Percentiles rank a stretch among this genome's conserved stretches.
phyloP scores from a whole-genome alignment of 2,888 invertebrate species.

The Limnephilus marmoratus region DNA sequence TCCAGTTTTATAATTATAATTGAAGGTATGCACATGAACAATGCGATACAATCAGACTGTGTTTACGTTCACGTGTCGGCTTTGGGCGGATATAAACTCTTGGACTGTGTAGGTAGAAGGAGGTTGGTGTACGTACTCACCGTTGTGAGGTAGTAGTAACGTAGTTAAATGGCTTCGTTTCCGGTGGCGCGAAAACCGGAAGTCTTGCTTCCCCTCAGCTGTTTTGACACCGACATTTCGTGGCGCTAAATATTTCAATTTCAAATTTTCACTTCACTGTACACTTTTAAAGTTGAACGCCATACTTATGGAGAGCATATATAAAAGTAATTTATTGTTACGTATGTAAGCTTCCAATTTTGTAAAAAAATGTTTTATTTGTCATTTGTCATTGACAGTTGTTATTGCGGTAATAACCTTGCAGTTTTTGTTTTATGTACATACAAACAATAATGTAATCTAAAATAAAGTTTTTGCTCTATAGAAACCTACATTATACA shows the following conservation, averaged over 20 bases:
- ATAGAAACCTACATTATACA: too few relatives aligned
- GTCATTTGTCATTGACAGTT: too few relatives aligned
- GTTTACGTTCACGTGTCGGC: neutral
- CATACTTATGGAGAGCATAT: too few relatives aligned
- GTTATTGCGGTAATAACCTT: too few relatives aligned
- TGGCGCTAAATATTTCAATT: constrained; percentile 25
- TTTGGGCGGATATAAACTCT: neutral
- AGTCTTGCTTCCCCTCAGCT: constrained; percentile 58
- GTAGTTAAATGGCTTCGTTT: constrained; percentile 64
- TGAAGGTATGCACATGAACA: neutral
- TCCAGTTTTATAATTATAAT: neutral
- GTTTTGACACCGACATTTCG: constrained; percentile 55
- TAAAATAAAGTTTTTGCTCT: too few relatives aligned
- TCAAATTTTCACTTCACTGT: neutral
- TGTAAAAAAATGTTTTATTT: too few relatives aligned
- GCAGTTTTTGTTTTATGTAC: too few relatives aligned
- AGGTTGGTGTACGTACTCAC: neutral
- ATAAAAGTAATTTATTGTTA: too few relatives aligned
- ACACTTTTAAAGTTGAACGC: neutral
- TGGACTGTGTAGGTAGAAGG: neutral
- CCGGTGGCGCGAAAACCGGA: constrained; percentile 61
- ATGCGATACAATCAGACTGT: neutral
- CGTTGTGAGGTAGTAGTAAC: constrained; percentile 10
- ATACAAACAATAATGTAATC: too few relatives aligned
- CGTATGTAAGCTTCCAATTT: too few relatives aligned